These are phyloP conservation scores for Agrenia bidenticulata DNA, from an alignment of 2,888 invertebrate species.

Conservation along the genomic window DNA sequence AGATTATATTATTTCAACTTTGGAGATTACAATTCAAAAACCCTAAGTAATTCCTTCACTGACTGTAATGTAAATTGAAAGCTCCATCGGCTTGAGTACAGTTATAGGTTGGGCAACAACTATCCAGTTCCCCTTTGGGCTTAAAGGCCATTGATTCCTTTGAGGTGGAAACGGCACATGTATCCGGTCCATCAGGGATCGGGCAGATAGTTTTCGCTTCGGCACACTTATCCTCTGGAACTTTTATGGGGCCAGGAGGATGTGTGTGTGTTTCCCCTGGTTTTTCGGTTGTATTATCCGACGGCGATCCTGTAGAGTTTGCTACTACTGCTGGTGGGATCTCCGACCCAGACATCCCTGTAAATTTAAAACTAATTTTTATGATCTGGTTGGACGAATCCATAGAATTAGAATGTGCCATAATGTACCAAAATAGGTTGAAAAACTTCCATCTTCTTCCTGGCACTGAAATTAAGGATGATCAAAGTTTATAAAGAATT, in stretches of 20 bases:
- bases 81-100: slow-evolving; percentile 22
- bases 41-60: background rate
- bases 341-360: slow-evolving; percentile 16
- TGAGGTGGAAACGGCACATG: slow-evolving; percentile 4
- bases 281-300: no score
- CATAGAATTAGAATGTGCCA: no score
- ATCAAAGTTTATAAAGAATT: no score
- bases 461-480: background rate
- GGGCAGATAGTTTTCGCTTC: slow-evolving; percentile 23
- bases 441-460: slow-evolving; percentile 20
- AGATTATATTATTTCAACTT: background rate
- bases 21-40: background rate
- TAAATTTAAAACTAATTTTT: background rate
- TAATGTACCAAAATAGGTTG: slow-evolving; percentile 18
- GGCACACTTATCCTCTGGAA: slow-evolving; percentile 10
- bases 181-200: background rate
- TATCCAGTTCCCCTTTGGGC: slow-evolving; percentile 20
- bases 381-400: background rate
- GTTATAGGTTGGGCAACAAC: slow-evolving; percentile 30
- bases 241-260: background rate
- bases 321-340: no score
- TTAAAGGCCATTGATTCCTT: slow-evolving; percentile 13
- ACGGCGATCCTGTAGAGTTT: no score
- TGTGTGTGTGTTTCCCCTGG: no score
- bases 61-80: slow-evolving; percentile 25